These are phyloP conservation scores for Orthosia gothica DNA, from an alignment of 2,888 invertebrate genomes.

Conservation along the genomic window DNA sequence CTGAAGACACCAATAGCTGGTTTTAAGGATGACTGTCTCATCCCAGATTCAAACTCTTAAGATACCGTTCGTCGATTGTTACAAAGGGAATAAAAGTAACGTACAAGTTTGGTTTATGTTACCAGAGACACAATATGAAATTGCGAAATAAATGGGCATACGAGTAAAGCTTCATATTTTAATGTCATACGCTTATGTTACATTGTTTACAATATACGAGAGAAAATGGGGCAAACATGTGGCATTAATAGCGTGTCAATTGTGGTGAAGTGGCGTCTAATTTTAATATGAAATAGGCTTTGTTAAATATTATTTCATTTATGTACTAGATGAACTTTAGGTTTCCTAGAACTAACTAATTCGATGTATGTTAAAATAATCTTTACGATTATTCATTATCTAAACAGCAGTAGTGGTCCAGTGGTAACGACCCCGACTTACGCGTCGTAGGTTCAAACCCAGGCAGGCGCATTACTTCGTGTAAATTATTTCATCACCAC, in stretches of 20 bases:
- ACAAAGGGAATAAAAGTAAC: background rate
- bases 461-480: too few relatives aligned
- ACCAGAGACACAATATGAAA: slow-evolving; percentile 4
- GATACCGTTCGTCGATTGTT: too few relatives aligned
- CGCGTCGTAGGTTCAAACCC: too few relatives aligned
- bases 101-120: background rate
- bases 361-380: background rate
- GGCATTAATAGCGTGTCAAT: slow-evolving; percentile 41
- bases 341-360: background rate
- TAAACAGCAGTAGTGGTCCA: too few relatives aligned
- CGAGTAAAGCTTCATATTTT: slow-evolving; percentile 15
- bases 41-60: too few relatives aligned
- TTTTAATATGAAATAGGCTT: slow-evolving; percentile 6
- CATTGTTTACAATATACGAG: slow-evolving; percentile 33
- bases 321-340: too few relatives aligned
- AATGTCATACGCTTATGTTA: background rate
- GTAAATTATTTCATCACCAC: too few relatives aligned
- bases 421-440: too few relatives aligned
- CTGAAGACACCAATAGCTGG: too few relatives aligned
- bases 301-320: slow-evolving; percentile 9
- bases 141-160: background rate
- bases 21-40: too few relatives aligned
- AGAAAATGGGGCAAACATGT: slow-evolving; percentile 48
- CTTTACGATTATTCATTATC: too few relatives aligned
- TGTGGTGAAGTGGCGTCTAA: slow-evolving; percentile 13